phyloP scores from a whole-genome alignment of 2,888 invertebrate species.

The Meloe dianella region DNA sequence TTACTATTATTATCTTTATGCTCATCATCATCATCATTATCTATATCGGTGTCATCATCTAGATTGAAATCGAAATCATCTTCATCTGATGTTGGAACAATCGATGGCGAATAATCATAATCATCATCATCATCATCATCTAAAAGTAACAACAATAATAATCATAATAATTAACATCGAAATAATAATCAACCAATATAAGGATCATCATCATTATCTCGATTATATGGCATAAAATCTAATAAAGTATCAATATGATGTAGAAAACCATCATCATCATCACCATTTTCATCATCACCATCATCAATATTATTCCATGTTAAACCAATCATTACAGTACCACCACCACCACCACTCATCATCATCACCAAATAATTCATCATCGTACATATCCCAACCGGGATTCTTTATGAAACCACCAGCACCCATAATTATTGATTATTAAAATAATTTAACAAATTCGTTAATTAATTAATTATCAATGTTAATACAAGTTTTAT shows the following conservation, averaged over 20 bases:
- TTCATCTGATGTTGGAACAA: background rate
- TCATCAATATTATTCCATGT: slow-evolving; percentile 8
- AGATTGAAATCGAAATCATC: background rate
- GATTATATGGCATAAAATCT: background rate
- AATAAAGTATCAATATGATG: background rate
- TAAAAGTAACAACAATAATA: background rate
- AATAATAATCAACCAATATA: slow-evolving; percentile 1
- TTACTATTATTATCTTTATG: too few species aligned
- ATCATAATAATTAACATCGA: background rate
- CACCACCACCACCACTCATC: background rate
- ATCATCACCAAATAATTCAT: slow-evolving; percentile 27
- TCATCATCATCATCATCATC: slow-evolving; percentile 14
- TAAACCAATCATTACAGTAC: slow-evolving; percentile 9
- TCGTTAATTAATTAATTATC: background rate
- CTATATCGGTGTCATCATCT: background rate
- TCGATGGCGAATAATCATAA: slow-evolving; percentile 14
- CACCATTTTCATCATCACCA: slow-evolving; percentile 11
- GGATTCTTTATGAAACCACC: slow-evolving; percentile 27
- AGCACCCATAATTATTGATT: slow-evolving; percentile 19
- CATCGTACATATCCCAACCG: too few species aligned
- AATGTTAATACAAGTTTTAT: too few species aligned
- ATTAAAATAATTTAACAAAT: slow-evolving; percentile 14
- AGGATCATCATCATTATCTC: slow-evolving; percentile 13
- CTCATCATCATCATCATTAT: too few species aligned
- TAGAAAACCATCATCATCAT: background rate